Conservation (phyloP, 37 sponge, comb jelly and placozoan genomes). For the Spongilla lacustris region DNA sequence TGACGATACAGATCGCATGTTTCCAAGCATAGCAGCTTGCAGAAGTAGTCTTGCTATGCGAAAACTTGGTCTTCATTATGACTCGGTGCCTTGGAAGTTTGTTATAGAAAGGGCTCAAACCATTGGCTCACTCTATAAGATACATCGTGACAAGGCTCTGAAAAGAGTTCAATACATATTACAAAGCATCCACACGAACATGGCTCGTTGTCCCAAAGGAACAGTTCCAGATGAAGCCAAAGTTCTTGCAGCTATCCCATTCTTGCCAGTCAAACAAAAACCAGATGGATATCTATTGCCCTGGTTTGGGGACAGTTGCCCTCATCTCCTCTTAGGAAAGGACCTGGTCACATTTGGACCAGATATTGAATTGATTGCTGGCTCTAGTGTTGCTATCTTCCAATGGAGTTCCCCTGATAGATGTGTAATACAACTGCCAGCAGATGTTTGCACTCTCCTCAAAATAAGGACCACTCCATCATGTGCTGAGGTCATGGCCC, state of each 20-base stretch:
- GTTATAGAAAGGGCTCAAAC: constrained; percentile 41
- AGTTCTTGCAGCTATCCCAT: constrained; percentile 23
- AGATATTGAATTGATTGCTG: background rate
- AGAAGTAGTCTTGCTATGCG: constrained; percentile 20
- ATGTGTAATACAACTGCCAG: constrained; percentile 16
- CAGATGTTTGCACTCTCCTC: background rate
- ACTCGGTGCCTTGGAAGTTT: constrained; percentile 9
- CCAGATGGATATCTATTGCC: constrained; percentile 46
- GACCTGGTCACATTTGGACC: constrained; percentile 15
- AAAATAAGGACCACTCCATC: constrained; percentile 18
- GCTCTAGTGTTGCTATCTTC: constrained; percentile 39
- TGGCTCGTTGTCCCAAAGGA: background rate
- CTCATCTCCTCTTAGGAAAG: constrained; percentile 25
- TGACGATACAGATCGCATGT: constrained; percentile 41
- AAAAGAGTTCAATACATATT: constrained; percentile 24
- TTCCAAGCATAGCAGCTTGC: constrained; percentile 26
- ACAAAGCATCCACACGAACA: background rate
- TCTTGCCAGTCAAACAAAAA: constrained; percentile 67
- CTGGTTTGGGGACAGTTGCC: constrained; percentile 51
- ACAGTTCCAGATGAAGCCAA: background rate
- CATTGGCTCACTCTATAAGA: background rate
- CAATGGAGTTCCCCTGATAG: background rate
- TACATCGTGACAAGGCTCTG: constrained; percentile 25
- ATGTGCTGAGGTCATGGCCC: constrained; percentile 24
- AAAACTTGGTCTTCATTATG: constrained; percentile 29